phyloP scores from a whole-genome alignment of 2,113 vertebrate species.

The Colius striatus region DNA sequence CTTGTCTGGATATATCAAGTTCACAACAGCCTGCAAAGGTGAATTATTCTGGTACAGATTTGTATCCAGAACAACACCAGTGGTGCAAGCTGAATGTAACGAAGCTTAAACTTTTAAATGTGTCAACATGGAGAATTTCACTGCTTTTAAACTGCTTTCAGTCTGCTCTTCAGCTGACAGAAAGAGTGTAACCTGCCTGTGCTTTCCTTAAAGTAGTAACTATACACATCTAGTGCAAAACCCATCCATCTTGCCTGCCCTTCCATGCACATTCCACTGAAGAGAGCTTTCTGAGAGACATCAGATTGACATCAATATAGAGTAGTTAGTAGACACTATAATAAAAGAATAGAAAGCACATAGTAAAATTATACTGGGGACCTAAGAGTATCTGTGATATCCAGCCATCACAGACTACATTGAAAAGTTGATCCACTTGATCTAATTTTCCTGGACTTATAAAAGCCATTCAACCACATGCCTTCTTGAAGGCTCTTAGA shows the following conservation, averaged over 20 bases:
- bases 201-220: neutral
- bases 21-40: neutral
- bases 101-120: neutral
- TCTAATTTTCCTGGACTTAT: neutral
- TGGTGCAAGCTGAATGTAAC: neutral
- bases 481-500: neutral
- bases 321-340: neutral
- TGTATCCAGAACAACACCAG: neutral
- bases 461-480: neutral
- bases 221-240: neutral
- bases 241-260: neutral
- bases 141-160: neutral
- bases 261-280: neutral
- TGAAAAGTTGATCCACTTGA: neutral
- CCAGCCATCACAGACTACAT: neutral
- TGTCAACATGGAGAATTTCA: neutral
- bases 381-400: neutral
- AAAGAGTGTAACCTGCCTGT: neutral
- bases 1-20: neutral
- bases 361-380: neutral
- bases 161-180: neutral
- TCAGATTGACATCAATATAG: neutral
- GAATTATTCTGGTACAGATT: neutral
- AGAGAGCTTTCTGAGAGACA: neutral
- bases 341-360: neutral